A percentile compares a stretch with the other conserved stretches of the same genome.
phyloP scores from a whole-genome alignment of 2,888 invertebrate genomes.

The Scotopteryx bipunctaria region DNA sequence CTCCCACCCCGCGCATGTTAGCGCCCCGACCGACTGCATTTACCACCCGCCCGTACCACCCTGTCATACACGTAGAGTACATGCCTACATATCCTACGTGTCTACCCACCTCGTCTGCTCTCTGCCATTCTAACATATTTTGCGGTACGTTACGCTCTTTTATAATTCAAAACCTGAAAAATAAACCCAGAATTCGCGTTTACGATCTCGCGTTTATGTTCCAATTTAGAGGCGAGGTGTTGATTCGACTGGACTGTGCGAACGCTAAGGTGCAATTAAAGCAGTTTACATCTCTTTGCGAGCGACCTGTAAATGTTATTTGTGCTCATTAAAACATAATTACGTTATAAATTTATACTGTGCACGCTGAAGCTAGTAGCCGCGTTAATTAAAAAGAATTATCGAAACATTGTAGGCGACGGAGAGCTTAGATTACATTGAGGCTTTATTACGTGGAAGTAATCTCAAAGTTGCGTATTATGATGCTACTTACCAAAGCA shows the following conservation, averaged over 20 bases:
- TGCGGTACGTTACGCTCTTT: conserved; percentile 43
- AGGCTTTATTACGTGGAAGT: conserved; percentile 28
- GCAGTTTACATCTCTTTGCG: conserved; percentile 71
- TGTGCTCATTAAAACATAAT: conserved; percentile 73
- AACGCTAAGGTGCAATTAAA: conserved; percentile 68
- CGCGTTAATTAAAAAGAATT: conserved; percentile 61
- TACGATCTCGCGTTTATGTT: conserved; percentile 52
- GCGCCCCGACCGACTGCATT: conserved; percentile 82
- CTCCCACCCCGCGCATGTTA: conserved; percentile 69
- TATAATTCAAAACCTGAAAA: conserved; percentile 46
- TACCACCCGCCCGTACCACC: conserved; percentile 71
- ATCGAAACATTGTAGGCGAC: conserved; percentile 60
- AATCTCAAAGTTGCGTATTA: conserved; percentile 12
- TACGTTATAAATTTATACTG: conserved; percentile 73
- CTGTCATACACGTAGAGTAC: conserved; percentile 55
- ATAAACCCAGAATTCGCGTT: conserved; percentile 45
- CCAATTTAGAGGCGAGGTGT: conserved; percentile 62
- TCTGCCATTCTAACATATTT: conserved; percentile 53
- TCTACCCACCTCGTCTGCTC: conserved; percentile 58
- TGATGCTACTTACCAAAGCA: too few relatives aligned
- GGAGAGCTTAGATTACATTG: too few relatives aligned
- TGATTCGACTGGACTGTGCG: conserved; percentile 59
- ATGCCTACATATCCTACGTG: conserved; percentile 63
- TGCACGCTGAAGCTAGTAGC: conserved; percentile 61
- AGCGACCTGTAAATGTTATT: conserved; percentile 77